Percentiles rank a stretch among this genome's conserved stretches.
phyloP scores from a whole-genome alignment of 2,888 invertebrate genomes.

The Nymphalis urticae region DNA sequence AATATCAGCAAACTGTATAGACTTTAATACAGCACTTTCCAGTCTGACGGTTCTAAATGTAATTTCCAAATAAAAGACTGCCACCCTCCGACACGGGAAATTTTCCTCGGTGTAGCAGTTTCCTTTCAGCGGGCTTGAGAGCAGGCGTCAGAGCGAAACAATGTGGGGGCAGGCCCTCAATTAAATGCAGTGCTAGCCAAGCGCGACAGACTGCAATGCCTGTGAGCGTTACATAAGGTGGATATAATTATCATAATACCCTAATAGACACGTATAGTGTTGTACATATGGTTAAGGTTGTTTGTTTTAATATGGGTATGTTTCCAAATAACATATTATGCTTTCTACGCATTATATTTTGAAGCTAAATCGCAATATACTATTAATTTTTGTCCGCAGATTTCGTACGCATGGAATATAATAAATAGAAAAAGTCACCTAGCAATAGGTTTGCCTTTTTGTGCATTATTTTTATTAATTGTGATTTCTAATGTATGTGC shows the following conservation, averaged over 20 bases:
- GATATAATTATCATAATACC: slow-evolving; percentile 1
- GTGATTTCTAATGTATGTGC: too few species aligned
- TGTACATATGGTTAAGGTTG: neutral
- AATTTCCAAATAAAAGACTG: slow-evolving; percentile 33
- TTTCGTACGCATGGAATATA: too few species aligned
- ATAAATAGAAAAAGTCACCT: too few species aligned
- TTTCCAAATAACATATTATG: neutral
- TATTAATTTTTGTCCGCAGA: neutral
- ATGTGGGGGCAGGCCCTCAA: slow-evolving; percentile 27
- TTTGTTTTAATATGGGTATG: neutral
- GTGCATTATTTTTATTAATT: too few species aligned
- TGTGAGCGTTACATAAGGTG: slow-evolving; percentile 4
- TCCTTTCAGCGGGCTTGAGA: slow-evolving; percentile 32
- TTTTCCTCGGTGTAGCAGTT: slow-evolving; percentile 34
- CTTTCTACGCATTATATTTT: neutral
- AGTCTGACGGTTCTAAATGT: slow-evolving; percentile 30
- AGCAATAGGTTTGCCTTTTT: too few species aligned
- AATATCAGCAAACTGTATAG: slow-evolving; percentile 9
- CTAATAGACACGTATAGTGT: neutral
- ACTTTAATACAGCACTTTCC: slow-evolving; percentile 24
- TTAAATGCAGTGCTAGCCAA: slow-evolving; percentile 29
- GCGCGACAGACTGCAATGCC: slow-evolving; percentile 14
- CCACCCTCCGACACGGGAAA: slow-evolving; percentile 27
- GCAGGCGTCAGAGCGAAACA: slow-evolving; percentile 32
- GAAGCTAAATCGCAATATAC: too few species aligned